Evolutionary conservation across 2,888 invertebrate species (phyloP).

Genomic region (Coecobrya sp.): DNA sequence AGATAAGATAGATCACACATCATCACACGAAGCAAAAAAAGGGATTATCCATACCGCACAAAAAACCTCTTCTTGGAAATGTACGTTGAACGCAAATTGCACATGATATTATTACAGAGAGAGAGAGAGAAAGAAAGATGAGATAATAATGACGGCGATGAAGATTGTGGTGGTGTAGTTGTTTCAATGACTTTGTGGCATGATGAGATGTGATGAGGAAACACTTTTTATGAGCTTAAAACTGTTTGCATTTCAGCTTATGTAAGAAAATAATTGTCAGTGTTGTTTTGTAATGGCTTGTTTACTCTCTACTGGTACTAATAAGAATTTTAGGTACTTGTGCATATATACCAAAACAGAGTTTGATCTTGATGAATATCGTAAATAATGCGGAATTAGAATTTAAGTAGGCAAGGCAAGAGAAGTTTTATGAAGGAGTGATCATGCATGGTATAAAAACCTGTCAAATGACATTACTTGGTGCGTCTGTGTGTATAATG

Average conservation of each 20-base stretch:
- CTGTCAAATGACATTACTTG: background rate
- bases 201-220: conserved; percentile 7
- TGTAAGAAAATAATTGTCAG: conserved; percentile 10
- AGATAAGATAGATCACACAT: conserved; percentile 29
- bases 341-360: background rate
- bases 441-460: background rate
- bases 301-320: background rate
- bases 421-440: background rate
- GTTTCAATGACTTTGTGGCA: no score
- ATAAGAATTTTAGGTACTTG: background rate
- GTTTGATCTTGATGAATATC: background rate
- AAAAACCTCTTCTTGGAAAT: conserved; percentile 31
- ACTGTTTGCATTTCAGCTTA: background rate
- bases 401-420: no score
- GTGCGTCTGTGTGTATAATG: background rate
- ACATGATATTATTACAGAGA: background rate
- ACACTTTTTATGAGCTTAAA: background rate
- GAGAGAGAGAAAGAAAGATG: background rate
- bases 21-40: background rate
- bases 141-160: conserved; percentile 6
- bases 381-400: no score
- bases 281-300: conserved; percentile 7
- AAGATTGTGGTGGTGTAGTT: background rate
- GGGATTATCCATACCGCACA: conserved; percentile 28
- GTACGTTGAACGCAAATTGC: background rate